Evolutionary conservation across 2,888 invertebrate species (phyloP).

Genomic region (Polylopha cassiicola): DNA sequence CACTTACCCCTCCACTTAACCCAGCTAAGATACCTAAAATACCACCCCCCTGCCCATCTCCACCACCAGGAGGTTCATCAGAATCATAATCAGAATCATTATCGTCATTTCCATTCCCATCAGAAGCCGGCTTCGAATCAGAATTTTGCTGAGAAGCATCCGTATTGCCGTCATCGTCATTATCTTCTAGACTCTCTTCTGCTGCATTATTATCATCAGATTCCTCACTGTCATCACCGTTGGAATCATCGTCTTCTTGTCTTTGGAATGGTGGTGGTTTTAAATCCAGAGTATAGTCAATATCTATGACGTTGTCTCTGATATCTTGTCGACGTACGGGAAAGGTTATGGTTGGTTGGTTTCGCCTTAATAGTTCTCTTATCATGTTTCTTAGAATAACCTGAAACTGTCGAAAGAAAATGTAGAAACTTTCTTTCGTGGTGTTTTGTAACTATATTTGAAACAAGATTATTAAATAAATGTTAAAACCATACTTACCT

Average conservation of each 20-base stretch:
- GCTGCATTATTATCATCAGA: constrained; percentile 26
- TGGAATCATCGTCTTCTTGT: constrained; percentile 40
- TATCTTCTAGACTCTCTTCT: constrained; percentile 24
- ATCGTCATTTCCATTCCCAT: constrained; percentile 30
- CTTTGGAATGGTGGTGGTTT: constrained; percentile 46
- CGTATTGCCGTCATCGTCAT: constrained; percentile 6
- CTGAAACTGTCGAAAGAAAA: constrained; percentile 27
- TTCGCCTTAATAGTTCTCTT: constrained; percentile 24
- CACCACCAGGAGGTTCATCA: constrained; percentile 59
- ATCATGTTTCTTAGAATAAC: constrained; percentile 25
- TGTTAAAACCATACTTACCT: no score
- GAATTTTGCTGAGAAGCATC: constrained; percentile 18
- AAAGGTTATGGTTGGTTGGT: constrained; percentile 20
- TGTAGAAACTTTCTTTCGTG: no score
- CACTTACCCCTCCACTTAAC: constrained; percentile 66
- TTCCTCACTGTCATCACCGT: constrained; percentile 25
- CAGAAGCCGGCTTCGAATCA: constrained; percentile 16
- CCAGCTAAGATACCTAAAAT: constrained; percentile 64
- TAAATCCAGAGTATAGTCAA: constrained; percentile 36
- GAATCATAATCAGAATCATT: constrained; percentile 48
- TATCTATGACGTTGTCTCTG: constrained; percentile 46
- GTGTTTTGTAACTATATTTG: no score
- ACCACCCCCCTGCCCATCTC: constrained; percentile 69
- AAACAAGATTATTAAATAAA: no score
- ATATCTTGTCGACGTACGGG: constrained; percentile 38